phyloP scores from a whole-genome alignment of 2,113 vertebrate species.

The Lichenostomus cassidix region DNA sequence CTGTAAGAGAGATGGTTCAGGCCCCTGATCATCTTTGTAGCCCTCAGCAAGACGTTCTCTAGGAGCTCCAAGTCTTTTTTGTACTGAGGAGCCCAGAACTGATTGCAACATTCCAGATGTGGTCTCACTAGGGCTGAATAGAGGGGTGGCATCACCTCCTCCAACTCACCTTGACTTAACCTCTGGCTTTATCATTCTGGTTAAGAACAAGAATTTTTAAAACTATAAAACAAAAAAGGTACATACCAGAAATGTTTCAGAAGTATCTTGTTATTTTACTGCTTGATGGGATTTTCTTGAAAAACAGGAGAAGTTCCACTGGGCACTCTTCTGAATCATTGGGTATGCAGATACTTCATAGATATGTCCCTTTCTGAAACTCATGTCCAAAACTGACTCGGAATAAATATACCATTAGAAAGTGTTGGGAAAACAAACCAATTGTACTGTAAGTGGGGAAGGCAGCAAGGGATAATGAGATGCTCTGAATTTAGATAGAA shows the following conservation, averaged over 20 bases:
- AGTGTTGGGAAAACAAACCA: background rate
- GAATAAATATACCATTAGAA: background rate
- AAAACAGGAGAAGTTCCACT: background rate
- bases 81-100: background rate
- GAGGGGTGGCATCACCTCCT: background rate
- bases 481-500: background rate
- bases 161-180: background rate
- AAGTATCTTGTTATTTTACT: background rate
- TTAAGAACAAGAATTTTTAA: background rate
- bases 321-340: rapidly evolving
- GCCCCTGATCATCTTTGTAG: background rate
- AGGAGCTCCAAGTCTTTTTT: background rate
- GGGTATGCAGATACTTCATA: background rate
- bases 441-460: background rate
- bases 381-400: background rate
- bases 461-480: background rate
- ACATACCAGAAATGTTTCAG: background rate
- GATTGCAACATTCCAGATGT: background rate
- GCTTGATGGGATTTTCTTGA: background rate
- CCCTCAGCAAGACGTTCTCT: background rate
- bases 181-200: background rate
- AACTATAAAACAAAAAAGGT: background rate
- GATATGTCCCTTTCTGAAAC: background rate
- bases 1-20: background rate
- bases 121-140: background rate